Evolutionary conservation across 2,113 vertebrate species (phyloP).

Genomic region (Brienomyrus brachyistius): DNA sequence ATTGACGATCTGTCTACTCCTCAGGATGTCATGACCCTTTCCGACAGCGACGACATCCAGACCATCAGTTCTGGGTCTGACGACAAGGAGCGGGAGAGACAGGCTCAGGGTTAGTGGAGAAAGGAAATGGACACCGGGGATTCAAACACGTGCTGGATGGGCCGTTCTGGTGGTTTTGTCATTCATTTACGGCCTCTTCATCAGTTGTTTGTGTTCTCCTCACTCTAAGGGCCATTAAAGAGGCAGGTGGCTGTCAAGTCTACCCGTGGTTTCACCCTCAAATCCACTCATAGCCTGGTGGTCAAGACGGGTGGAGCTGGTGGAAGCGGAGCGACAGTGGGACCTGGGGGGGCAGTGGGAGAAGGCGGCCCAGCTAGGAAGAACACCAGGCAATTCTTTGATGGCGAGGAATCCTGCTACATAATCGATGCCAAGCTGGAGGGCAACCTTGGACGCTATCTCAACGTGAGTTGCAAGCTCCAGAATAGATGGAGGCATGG

Average conservation of each 20-base stretch:
- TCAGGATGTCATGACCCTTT: conserved; percentile 82
- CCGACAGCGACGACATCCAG: conserved; percentile 93
- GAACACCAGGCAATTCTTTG: conserved; percentile 86
- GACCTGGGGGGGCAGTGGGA: conserved; percentile 51
- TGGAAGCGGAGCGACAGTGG: conserved; percentile 39
- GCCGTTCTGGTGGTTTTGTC: background rate
- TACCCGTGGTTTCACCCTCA: conserved; percentile 85
- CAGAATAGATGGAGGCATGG: background rate
- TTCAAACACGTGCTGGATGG: background rate
- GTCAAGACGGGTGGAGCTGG: conserved; percentile 67
- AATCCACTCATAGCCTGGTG: conserved; percentile 81
- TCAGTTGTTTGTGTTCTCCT: background rate
- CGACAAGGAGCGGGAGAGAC: conserved; percentile 72
- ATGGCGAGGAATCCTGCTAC: conserved; percentile 93
- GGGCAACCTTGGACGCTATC: conserved; percentile 92
- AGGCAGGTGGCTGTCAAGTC: conserved; percentile 95
- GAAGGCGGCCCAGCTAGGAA: conserved; percentile 57
- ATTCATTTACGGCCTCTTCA: background rate
- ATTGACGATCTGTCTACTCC: background rate
- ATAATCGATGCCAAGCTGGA: conserved; percentile 97
- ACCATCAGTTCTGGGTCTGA: conserved; percentile 94
- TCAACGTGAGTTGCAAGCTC: conserved; percentile 69
- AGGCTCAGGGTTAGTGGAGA: conserved; percentile 28
- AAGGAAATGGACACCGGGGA: conserved; percentile 42
- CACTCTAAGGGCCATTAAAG: conserved; percentile 63